Percentiles rank a stretch among this genome's conserved stretches.
Conservation (phyloP, 2,888 invertebrate species). For the Octodonta nipae region DNA sequence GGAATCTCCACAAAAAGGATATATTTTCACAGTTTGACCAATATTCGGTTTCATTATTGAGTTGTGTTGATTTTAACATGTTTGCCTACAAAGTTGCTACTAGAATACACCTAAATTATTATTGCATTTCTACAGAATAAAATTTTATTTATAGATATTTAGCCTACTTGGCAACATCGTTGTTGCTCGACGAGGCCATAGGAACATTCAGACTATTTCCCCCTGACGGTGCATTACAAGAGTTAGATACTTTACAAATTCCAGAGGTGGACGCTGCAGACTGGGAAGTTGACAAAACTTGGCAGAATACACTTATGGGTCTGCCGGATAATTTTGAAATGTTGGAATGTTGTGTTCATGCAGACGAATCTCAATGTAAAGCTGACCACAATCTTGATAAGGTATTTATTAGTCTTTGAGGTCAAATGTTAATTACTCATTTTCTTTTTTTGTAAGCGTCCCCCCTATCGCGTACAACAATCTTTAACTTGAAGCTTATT, state of each 20-base stretch:
- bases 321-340: constrained; percentile 31
- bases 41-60: too few relatives aligned
- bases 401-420: too few relatives aligned
- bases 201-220: constrained; percentile 32
- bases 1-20: too few relatives aligned
- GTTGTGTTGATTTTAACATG: too few relatives aligned
- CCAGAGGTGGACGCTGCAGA: constrained; percentile 27
- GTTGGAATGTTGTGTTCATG: constrained; percentile 29
- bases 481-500: too few relatives aligned
- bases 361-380: constrained; percentile 21
- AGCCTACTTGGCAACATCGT: constrained; percentile 30
- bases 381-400: constrained; percentile 28
- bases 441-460: too few relatives aligned
- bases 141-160: constrained; percentile 27
- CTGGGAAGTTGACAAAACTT: constrained; percentile 37
- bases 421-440: too few relatives aligned
- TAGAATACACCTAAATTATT: too few relatives aligned
- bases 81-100: too few relatives aligned
- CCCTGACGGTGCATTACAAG: constrained; percentile 30
- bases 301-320: constrained; percentile 33
- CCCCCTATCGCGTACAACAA: too few relatives aligned
- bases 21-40: too few relatives aligned
- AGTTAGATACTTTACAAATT: constrained; percentile 25
- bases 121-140: background rate
- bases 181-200: constrained; percentile 34